phyloP scores from a whole-genome alignment of 2,113 vertebrate genomes.

The Callopanchax toddi region DNA sequence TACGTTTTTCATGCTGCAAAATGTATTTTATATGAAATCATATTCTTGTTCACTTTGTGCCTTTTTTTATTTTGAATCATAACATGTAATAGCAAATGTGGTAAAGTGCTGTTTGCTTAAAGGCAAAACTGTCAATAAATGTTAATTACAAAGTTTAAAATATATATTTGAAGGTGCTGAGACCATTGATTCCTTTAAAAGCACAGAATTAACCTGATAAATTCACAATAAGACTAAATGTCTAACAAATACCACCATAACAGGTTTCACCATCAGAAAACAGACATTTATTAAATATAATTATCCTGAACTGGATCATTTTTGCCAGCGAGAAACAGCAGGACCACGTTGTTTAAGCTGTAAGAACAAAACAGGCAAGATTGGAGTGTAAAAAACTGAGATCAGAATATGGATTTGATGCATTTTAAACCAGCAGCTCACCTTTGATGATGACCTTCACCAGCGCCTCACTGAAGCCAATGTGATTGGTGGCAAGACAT shows the following conservation, averaged over 20 bases:
- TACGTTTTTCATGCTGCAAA: too few relatives aligned
- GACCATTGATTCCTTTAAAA: too few relatives aligned
- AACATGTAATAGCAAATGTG: background rate
- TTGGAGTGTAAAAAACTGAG: background rate
- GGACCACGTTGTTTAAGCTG: slow-evolving; percentile 35
- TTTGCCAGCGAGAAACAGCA: background rate
- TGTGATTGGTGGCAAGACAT: slow-evolving; percentile 87
- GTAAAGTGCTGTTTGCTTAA: background rate
- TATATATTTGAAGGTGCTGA: too few relatives aligned
- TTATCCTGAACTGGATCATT: background rate
- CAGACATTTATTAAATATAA: background rate
- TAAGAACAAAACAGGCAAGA: slow-evolving; percentile 6
- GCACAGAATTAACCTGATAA: background rate
- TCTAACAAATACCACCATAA: too few relatives aligned
- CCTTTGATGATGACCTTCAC: slow-evolving; percentile 82
- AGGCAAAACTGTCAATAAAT: too few relatives aligned
- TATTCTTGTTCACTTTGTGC: background rate
- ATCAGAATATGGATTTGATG: background rate
- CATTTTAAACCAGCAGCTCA: slow-evolving; percentile 61
- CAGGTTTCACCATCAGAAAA: background rate
- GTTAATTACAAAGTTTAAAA: too few relatives aligned
- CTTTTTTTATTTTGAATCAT: background rate
- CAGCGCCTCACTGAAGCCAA: slow-evolving; percentile 82
- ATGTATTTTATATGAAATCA: too few relatives aligned
- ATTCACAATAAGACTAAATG: background rate